Percentiles rank a stretch among this genome's conserved stretches.
Conservation (phyloP, 2,113 vertebrate species). For the Glaucomys volans region DNA sequence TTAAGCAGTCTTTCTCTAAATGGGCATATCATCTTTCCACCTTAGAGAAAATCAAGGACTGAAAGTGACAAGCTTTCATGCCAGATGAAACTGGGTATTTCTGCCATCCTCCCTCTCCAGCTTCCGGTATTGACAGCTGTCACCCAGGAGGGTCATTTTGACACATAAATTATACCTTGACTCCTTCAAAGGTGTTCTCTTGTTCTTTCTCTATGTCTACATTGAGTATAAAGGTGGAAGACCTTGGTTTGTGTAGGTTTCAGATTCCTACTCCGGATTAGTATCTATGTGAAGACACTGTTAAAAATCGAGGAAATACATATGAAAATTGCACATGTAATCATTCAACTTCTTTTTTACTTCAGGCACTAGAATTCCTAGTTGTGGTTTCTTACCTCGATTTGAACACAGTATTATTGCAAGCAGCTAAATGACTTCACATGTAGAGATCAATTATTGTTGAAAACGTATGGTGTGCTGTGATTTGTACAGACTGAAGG, state of each 20-base stretch:
- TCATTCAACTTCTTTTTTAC: not conserved
- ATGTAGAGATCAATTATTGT: not conserved
- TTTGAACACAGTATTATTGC: not conserved
- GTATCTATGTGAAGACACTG: not conserved
- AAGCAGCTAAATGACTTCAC: not conserved
- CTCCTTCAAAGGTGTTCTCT: slow-evolving; percentile 34
- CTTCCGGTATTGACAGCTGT: slow-evolving; percentile 76
- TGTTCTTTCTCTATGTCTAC: slow-evolving; percentile 12
- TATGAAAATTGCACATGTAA: not conserved
- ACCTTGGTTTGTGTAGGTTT: not conserved
- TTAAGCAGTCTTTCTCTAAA: slow-evolving; percentile 79
- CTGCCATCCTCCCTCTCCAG: slow-evolving; percentile 59
- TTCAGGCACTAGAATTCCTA: not conserved
- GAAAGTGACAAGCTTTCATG: slow-evolving; percentile 84
- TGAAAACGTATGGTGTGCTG: not conserved
- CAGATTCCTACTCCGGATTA: slow-evolving; percentile 1
- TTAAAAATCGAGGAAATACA: not conserved
- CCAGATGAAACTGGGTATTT: slow-evolving; percentile 75
- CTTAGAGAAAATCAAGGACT: slow-evolving; percentile 80
- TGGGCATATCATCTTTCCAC: slow-evolving; percentile 77
- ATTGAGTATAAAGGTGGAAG: slow-evolving; percentile 14
- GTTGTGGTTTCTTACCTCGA: not conserved
- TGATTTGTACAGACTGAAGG: not conserved
- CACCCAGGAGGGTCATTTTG: slow-evolving; percentile 28
- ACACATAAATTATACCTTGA: slow-evolving; percentile 29